Evolutionary conservation across 1,140 invertebrate genomes (phyloP), one percentile per base, ranked within the genome.

Genomic region (Bombus balteatus): DNA sequence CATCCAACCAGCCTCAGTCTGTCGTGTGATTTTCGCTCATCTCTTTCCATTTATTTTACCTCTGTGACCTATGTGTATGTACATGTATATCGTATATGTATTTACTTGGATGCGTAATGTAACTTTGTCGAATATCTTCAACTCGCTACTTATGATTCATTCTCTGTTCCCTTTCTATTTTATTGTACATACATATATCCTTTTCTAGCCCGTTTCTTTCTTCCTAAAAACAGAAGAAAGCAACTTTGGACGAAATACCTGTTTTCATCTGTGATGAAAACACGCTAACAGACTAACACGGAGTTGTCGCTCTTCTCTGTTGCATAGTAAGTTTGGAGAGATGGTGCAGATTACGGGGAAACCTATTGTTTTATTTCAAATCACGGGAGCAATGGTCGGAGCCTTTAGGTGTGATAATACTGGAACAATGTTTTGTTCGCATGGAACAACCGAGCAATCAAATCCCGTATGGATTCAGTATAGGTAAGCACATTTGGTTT

Each of bases 291-390:
- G 41, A 68, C 37, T 81, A 81, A 81, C 37, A 32, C 37, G 32
- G 4, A 28, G 34, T 53, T 78, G 68, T 86, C 39, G 41, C 72
- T 62, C 86, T 90, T 65, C 37, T 91, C 88, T 91, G 81, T 92
- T 93, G 93, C 95, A 78, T 95, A 99, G 98, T 97, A 86, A 98
- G 96, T 94, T 95, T 97, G 86, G 97, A 98, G 93, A 96, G 98
- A 94, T 99, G 98, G 97, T 99, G 98, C 95, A 97, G 98, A 83
- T 96, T 99, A 34, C 96, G 98, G 92, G 98, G 98, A 79, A 99
- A 99, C 95, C 95, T 99, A 8, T 95, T 99, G 74, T 99, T 99
- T 96, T 99, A 99, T 95, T 97, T 99, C 94, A 99, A 99, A 95
- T 97, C 97, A 43, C 96, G 97, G 87, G 98, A 99, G 94, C 97